These are phyloP conservation scores for Gallinago nigripennis DNA, from an alignment of 2,797 vertebrate species.

Conservation along the genomic window DNA sequence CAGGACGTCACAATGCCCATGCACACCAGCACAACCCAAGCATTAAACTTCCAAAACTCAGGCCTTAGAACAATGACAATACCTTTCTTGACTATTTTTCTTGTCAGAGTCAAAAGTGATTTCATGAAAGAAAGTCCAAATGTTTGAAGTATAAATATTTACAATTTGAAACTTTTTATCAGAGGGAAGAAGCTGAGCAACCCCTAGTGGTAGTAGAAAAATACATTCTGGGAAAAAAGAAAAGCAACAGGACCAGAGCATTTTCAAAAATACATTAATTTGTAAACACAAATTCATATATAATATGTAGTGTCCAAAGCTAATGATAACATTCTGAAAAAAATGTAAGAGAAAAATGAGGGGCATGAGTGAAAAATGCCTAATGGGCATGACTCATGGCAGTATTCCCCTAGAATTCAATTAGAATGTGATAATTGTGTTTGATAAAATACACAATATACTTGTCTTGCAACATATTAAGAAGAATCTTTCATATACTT, in stretches of 20 bases:
- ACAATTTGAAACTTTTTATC: neutral
- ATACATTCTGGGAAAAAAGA: neutral
- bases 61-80: neutral
- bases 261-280: neutral
- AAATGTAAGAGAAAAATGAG: neutral
- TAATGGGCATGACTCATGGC: neutral
- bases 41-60: neutral
- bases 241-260: neutral
- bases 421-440: neutral
- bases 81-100: neutral
- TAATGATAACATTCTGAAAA: neutral
- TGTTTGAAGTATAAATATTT: neutral
- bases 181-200: constrained; percentile 48
- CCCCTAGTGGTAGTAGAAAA: constrained; percentile 59
- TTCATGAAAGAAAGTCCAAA: neutral
- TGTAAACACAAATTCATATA: neutral
- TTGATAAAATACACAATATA: neutral
- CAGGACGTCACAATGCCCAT: neutral
- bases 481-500: neutral
- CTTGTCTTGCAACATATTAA: neutral
- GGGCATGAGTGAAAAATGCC: too few relatives aligned
- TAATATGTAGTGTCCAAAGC: neutral
- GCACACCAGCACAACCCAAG: neutral
- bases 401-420: neutral
- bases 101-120: neutral